Base-by-base conservation (phyloP, 2,888 invertebrate genomes). In the Hypomecis atomaria region DNA sequence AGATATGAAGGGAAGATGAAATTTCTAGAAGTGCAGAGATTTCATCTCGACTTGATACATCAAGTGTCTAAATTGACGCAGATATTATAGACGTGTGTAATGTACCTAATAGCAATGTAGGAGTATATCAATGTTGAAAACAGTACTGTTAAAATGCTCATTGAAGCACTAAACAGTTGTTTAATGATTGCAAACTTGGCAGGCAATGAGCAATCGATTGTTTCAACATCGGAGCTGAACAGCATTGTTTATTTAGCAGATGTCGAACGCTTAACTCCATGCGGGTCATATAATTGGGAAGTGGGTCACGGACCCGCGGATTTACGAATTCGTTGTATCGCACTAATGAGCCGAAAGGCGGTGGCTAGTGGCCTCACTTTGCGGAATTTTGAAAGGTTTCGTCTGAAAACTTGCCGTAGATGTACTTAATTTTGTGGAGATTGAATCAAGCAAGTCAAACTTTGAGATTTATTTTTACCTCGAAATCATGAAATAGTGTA, bases 161-260 rank as follows among this genome's bases (percentile, higher is more conserved):
- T 72, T 71, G 59, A 66, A 66, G 66, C 67, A 72, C 66, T 74
- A 78, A 81, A 77, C 75, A 75, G 69, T 66, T 59, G 71, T 77
- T 78, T 76, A 75, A 72, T 76, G 74, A 72, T 69, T 73, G 72
- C 73, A 73, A 78, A 78, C 78, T 84, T 85, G 84, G 84, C 84
- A 84, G 65, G 73, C 64, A 52, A 66, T 62, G 50, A 49, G 58
- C 59, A 54, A 44, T 38, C 72, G 73, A 78, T 82, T 78, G 79
- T 78, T 80, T 77, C 70, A 62, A 77, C 73, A 74, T 76, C 69
- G 72, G 65, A 77, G 70, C 61, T 69, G 69, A 6, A 54, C 53
- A 13, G 71, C 66, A 74, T 75, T 77, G 74, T 76, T 80, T 73
- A 75, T 74, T 74, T 73, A 71, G 68, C 59, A 48, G 71, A 66